A percentile compares a stretch with the other conserved stretches of the same genome.
Conservation (phyloP, 2,797 vertebrate species). For the Aplochiton taeniatus region DNA sequence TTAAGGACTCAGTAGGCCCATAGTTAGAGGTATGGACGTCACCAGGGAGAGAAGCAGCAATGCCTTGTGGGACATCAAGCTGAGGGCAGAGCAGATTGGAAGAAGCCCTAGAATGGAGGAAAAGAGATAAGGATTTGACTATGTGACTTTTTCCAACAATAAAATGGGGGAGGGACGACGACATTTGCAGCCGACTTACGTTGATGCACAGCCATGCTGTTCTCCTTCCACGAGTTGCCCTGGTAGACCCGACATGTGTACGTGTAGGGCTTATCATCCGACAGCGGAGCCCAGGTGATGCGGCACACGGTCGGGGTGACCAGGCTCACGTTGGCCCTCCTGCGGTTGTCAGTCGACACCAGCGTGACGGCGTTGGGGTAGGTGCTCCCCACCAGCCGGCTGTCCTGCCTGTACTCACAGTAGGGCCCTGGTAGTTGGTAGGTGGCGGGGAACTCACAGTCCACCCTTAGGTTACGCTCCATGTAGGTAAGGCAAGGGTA, state of each 20-base stretch:
- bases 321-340: constrained; percentile 77
- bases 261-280: constrained; percentile 77
- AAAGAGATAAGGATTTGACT: constrained; percentile 1
- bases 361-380: constrained; percentile 70
- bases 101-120: constrained; percentile 69
- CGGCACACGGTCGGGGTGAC: constrained; percentile 73
- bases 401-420: constrained; percentile 82
- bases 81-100: constrained; percentile 76
- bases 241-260: constrained; percentile 83
- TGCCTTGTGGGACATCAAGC: constrained; percentile 62
- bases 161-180: too few relatives aligned
- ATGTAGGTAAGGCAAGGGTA: constrained; percentile 79
- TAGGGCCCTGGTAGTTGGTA: constrained; percentile 74
- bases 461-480: constrained; percentile 77
- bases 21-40: constrained; percentile 70
- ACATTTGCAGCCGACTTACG: constrained; percentile 67
- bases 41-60: constrained; percentile 64
- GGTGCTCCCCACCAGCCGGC: constrained; percentile 78
- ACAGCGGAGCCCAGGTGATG: constrained; percentile 78
- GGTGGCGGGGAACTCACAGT: constrained; percentile 76
- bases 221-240: constrained; percentile 76
- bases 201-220: constrained; percentile 80
- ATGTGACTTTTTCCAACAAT: neutral
- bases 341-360: constrained; percentile 71
- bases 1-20: constrained; percentile 71